Percentiles rank a stretch among this genome's conserved stretches.
phyloP scores from a whole-genome alignment of 2,888 invertebrate species.

The Gnatocerus cornutus region DNA sequence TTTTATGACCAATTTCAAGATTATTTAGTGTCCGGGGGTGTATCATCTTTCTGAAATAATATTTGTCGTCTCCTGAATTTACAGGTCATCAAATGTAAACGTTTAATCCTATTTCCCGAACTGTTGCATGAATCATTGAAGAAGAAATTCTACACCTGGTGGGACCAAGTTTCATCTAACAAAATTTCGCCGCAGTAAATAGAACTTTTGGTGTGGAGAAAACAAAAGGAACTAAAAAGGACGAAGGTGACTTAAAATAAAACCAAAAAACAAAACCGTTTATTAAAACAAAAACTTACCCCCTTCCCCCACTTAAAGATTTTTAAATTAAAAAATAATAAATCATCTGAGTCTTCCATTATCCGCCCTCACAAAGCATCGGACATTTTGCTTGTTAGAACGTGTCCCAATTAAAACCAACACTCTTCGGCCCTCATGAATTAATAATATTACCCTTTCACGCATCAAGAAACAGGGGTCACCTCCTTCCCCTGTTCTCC shows the following conservation, averaged over 20 bases:
- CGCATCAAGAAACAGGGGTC: slow-evolving; percentile 61
- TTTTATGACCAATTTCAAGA: not conserved
- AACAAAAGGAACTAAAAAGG: slow-evolving; percentile 6
- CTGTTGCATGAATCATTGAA: no score
- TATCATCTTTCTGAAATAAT: no score
- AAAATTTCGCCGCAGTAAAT: no score
- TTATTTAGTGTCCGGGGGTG: no score
- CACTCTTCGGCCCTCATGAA: slow-evolving; percentile 50
- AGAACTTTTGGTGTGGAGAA: not conserved
- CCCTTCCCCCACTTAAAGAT: not conserved
- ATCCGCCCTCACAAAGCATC: slow-evolving; percentile 5
- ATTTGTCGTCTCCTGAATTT: no score
- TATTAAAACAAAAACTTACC: slow-evolving; percentile 6
- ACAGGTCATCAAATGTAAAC: no score
- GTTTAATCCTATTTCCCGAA: no score
- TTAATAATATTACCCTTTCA: slow-evolving; percentile 52
- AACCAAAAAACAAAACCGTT: slow-evolving; percentile 6
- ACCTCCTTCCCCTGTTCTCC: slow-evolving; percentile 59
- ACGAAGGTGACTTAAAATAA: not conserved
- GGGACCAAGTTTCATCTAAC: no score
- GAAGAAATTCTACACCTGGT: no score
- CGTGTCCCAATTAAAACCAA: slow-evolving; percentile 48
- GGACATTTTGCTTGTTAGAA: slow-evolving; percentile 48
- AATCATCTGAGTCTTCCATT: slow-evolving; percentile 13
- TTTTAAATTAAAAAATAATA: slow-evolving; percentile 41